Conservation (phyloP, 2,113 vertebrate genomes). For the Mirounga angustirostris region DNA sequence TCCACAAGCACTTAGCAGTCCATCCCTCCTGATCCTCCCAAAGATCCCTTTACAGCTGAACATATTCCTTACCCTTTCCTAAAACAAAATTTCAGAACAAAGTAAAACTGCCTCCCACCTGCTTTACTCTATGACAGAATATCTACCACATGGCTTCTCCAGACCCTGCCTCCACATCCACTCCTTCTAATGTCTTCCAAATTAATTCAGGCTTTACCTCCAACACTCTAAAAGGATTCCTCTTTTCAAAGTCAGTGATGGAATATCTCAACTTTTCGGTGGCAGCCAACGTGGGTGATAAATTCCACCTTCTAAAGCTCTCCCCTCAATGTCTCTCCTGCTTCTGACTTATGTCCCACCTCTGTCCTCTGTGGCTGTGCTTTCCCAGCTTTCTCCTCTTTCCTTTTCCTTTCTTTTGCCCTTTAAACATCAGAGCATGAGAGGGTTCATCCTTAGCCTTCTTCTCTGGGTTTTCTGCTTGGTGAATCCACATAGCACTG, state of each 20-base stretch:
- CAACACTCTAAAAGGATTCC: background rate
- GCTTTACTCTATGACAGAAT: too few relatives aligned
- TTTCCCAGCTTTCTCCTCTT: background rate
- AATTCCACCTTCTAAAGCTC: background rate
- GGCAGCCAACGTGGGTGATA: background rate
- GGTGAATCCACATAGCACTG: accelerated
- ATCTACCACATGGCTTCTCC: background rate
- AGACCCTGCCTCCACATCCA: background rate
- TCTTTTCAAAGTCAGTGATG: background rate
- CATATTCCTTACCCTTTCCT: background rate
- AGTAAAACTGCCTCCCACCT: background rate
- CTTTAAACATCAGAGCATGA: background rate
- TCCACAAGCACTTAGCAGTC: too few relatives aligned
- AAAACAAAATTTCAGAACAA: background rate
- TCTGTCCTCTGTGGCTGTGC: accelerated
- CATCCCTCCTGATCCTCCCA: background rate
- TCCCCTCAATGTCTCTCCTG: background rate
- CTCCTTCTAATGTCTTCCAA: background rate
- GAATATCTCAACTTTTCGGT: background rate
- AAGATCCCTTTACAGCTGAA: background rate
- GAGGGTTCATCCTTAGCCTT: too few relatives aligned
- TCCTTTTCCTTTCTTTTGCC: background rate
- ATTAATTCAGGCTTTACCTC: background rate
- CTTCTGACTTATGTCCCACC: background rate
- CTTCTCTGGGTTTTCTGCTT: background rate